A percentile compares a stretch with the other conserved stretches of the same genome.
Conservation (phyloP, 2,888 invertebrate genomes). For the Neria commutata region DNA sequence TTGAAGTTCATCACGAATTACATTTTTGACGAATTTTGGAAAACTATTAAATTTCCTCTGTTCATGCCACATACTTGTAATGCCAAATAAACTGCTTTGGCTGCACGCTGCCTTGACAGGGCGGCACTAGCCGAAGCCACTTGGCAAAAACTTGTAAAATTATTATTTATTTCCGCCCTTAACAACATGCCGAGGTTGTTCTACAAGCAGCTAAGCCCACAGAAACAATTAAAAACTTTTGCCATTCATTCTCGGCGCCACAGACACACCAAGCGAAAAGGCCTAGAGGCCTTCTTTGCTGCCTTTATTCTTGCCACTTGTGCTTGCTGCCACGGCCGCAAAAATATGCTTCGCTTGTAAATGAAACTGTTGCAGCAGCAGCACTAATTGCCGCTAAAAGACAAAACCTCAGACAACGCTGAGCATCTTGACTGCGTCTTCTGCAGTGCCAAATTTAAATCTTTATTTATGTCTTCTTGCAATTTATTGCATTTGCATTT, state of each 20-base stretch:
- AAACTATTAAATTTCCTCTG: too few relatives aligned
- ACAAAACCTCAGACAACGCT: background rate
- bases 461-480: background rate
- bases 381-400: background rate
- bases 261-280: background rate
- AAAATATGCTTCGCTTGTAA: background rate
- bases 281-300: too few relatives aligned
- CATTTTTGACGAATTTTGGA: too few relatives aligned
- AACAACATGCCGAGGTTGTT: background rate
- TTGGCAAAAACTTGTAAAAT: background rate
- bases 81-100: too few relatives aligned
- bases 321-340: background rate
- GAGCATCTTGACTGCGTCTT: background rate
- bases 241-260: background rate
- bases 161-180: conserved; percentile 1
- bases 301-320: background rate
- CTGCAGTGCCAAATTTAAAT: background rate
- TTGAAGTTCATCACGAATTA: too few relatives aligned
- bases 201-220: conserved; percentile 4
- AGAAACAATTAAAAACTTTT: conserved; percentile 5
- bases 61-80: too few relatives aligned
- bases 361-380: conserved; percentile 1
- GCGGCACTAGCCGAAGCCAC: too few relatives aligned
- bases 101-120: too few relatives aligned
- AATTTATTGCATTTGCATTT: background rate